Conservation (phyloP, 2,113 vertebrate genomes). For the Odontesthes bonariensis region DNA sequence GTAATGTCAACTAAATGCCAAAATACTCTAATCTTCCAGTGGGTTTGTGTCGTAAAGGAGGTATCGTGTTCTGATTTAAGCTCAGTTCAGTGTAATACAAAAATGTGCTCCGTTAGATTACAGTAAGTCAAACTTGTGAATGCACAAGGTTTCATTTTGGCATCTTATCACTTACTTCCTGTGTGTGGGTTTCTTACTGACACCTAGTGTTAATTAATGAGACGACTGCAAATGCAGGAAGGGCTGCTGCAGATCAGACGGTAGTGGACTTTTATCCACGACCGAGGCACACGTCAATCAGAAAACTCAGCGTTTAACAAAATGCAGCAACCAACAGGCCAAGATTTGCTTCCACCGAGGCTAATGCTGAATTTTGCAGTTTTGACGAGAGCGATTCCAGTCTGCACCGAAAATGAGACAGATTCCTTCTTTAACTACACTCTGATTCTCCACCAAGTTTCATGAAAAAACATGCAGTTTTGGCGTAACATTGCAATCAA, state of each 20-base stretch:
- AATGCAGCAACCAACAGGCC: no score
- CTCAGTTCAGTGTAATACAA: neutral
- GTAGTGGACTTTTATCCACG: neutral
- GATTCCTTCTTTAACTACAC: no score
- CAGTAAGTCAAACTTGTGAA: neutral
- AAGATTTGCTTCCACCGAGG: no score
- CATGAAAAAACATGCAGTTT: no score
- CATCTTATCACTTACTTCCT: slow-evolving; percentile 21
- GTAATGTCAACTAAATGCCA: neutral
- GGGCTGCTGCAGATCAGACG: neutral
- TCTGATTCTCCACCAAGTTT: no score
- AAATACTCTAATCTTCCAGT: neutral
- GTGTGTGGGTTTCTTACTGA: slow-evolving; percentile 71
- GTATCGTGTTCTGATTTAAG: neutral
- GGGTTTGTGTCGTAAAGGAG: neutral
- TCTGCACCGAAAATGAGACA: no score
- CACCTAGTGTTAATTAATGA: slow-evolving; percentile 82
- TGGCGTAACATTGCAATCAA: no score
- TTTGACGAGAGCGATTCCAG: no score
- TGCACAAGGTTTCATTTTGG: slow-evolving; percentile 2
- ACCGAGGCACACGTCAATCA: neutral
- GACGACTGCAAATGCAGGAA: slow-evolving; percentile 24
- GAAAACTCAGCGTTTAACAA: neutral
- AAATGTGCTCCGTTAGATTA: neutral
- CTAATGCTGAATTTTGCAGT: no score